A percentile compares a stretch with the other conserved stretches of the same genome.
These are phyloP conservation scores for Euglossa dilemma DNA, from an alignment of 1,140 invertebrate genomes.

Conservation along the genomic window DNA sequence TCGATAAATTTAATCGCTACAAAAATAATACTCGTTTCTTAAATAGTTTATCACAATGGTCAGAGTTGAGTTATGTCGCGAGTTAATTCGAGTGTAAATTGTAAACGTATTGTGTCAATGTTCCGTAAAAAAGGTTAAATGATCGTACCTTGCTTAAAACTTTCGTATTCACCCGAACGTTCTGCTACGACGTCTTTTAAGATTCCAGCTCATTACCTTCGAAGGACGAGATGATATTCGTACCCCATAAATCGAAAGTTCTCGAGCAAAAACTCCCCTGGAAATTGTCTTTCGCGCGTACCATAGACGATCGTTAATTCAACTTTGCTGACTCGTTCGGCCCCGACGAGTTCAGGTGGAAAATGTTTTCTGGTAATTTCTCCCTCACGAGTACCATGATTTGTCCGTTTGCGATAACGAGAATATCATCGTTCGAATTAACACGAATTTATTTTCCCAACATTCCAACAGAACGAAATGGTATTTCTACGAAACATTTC, in stretches of 20 bases:
- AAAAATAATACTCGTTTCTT: too few species aligned
- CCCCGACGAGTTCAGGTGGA: neutral
- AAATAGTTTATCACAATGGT: neutral
- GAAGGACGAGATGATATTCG: neutral
- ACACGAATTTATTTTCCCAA: too few species aligned
- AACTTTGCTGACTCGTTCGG: neutral
- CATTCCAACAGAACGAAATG: too few species aligned
- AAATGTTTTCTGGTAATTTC: neutral
- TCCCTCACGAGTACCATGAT: neutral
- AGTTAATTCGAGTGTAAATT: neutral
- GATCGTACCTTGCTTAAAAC: neutral
- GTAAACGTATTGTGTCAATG: neutral
- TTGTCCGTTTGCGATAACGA: neutral
- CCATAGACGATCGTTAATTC: conserved; percentile 11
- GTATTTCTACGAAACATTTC: too few species aligned
- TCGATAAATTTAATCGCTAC: too few species aligned
- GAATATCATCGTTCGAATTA: neutral
- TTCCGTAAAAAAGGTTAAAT: neutral
- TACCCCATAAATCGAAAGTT: neutral
- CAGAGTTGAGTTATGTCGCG: neutral
- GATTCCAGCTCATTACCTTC: conserved; percentile 5
- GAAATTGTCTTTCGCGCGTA: neutral
- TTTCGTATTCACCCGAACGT: neutral
- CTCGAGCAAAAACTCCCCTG: neutral
- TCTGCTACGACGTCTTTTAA: neutral